Evolutionary conservation across 2,888 invertebrate species (phyloP), one percentile per base, ranked within the genome.

Genomic region (Erebia ligea): DNA sequence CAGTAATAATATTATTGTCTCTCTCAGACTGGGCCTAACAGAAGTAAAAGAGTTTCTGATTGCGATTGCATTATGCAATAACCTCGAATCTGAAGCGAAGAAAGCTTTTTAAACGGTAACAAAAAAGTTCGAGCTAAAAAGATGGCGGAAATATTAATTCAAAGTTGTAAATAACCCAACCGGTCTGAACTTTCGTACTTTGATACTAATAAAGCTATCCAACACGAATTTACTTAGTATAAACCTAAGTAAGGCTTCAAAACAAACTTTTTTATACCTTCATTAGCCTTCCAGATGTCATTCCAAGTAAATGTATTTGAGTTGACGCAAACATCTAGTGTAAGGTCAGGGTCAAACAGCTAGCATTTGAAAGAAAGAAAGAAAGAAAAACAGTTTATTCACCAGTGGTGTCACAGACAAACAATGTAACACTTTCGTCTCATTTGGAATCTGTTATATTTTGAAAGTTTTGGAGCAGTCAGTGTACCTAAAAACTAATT

Each of bases 271-370:
- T 34, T 73, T 72, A 73, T 72, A 69, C 68, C 69, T 73, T 74
- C 73, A 75, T 76, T 73, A 76, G 66, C 70, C 54, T 68, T 68
- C 67, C 69, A 69, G 67, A 69, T 63, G 75, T 59, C 67, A 70
- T 69, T 59, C 62, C 57, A 65, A 61, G 70, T 70, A 65, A 61
- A 68, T 70, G 65, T 71, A 71, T 71, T 68, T 68, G 67, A 69
- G 61, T 66, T 69, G 59, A 34, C 42, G 52, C 42, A 50, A 66
- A 52, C 19, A 62, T 25, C 56, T 57, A 54, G 19, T 59, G 34
- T 42, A n/a, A 62, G 52, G n/a, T 45, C 19, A 63, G 40, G n/a
- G 69, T 17, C 64, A 5, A 10, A 67, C 40, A 59, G 45, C 25
- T 6, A 67, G 65, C 65, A 61, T 6, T n/a, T n/a, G n/a, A n/a